Conservation (phyloP, 2,113 vertebrate species). For the Gadus macrocephalus region DNA sequence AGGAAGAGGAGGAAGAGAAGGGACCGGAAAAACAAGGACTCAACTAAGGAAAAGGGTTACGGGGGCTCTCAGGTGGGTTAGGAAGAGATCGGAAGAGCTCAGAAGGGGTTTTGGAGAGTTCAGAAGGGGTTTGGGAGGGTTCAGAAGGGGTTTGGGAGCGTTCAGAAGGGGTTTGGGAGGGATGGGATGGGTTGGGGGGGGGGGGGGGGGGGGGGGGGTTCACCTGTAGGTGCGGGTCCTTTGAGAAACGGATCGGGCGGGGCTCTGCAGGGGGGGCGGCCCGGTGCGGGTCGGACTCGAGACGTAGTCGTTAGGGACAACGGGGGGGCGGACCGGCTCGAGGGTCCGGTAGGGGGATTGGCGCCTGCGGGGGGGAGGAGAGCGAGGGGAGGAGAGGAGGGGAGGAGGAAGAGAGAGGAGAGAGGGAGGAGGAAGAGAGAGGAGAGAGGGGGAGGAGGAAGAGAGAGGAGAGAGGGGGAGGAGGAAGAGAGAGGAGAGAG, state of each 20-base stretch:
- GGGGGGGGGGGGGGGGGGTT: slow-evolving; percentile 42
- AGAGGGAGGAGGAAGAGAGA: too few relatives aligned
- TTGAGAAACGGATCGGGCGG: slow-evolving; percentile 96
- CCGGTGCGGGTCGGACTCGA: slow-evolving; percentile 95
- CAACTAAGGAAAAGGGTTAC: slow-evolving; percentile 41
- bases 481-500: not conserved
- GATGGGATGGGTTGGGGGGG: not conserved
- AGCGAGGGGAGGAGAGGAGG: slow-evolving; percentile 2
- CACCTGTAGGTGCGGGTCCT: slow-evolving; percentile 99
- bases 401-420: too few relatives aligned
- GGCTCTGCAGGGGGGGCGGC: slow-evolving; percentile 91
- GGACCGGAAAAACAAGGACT: slow-evolving; percentile 38
- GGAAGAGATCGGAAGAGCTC: not conserved
- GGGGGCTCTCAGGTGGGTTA: slow-evolving; percentile 14
- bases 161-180: too few relatives aligned
- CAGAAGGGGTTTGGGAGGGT: too few relatives aligned
- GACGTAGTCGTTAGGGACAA: slow-evolving; percentile 99
- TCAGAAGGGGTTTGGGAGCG: too few relatives aligned
- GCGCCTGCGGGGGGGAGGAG: slow-evolving; percentile 77
- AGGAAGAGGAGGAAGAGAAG: slow-evolving; percentile 17
- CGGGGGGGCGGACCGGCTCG: slow-evolving; percentile 97
- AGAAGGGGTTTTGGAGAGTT: not conserved
- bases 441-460: slow-evolving; percentile 48
- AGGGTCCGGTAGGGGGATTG: slow-evolving; percentile 98
- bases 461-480: slow-evolving; percentile 36